Percentiles rank a stretch among this genome's conserved stretches.
phyloP scores from a whole-genome alignment of 2,113 vertebrate species.

The Microcebus murinus region DNA sequence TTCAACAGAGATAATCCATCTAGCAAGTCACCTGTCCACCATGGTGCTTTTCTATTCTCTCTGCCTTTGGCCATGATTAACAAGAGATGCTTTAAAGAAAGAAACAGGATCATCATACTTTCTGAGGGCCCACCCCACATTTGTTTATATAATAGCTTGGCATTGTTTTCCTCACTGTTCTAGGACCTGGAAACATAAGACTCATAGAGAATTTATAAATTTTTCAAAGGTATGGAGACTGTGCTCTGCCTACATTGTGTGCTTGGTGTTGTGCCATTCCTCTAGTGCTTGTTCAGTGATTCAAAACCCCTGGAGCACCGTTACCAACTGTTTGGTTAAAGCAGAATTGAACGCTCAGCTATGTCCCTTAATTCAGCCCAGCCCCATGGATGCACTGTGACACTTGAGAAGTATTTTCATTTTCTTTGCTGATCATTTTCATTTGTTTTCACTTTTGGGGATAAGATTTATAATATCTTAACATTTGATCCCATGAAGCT shows the following conservation, averaged over 20 bases:
- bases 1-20: not conserved
- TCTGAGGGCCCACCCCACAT: not conserved
- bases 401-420: slow-evolving; percentile 7
- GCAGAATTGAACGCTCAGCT: not conserved
- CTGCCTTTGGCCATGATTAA: not conserved
- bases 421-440: not conserved
- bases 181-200: not conserved
- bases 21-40: not conserved
- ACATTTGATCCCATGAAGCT: not conserved
- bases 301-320: not conserved
- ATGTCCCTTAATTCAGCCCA: not conserved
- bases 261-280: not conserved
- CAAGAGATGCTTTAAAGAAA: not conserved
- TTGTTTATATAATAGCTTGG: not conserved
- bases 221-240: not conserved
- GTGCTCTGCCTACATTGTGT: not conserved
- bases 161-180: not conserved
- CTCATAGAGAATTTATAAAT: not conserved
- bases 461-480: not conserved
- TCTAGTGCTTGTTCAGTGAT: not conserved
- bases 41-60: not conserved
- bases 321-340: not conserved
- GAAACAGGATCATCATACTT: not conserved
- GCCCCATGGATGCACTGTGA: not conserved
- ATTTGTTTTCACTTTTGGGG: not conserved